Conservation (phyloP, 2,113 vertebrate genomes). For the Ia io region DNA sequence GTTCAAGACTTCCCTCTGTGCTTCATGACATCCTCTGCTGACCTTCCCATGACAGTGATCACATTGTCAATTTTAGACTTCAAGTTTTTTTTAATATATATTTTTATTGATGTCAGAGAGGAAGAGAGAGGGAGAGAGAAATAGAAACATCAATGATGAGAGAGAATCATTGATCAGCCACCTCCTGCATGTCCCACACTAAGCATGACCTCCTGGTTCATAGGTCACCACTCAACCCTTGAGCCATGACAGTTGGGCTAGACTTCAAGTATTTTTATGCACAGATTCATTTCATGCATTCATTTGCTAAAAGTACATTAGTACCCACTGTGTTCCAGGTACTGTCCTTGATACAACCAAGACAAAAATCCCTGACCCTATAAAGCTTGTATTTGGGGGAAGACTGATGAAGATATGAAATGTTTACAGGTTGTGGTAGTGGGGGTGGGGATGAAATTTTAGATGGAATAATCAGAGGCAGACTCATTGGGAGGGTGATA, state of each 20-base stretch:
- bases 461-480: neutral
- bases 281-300: neutral
- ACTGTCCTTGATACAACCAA: neutral
- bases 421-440: neutral
- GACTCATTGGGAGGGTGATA: neutral
- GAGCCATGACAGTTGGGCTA: too few relatives aligned
- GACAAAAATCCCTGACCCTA: neutral
- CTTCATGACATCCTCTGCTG: neutral
- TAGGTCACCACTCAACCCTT: too few relatives aligned
- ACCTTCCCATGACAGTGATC: neutral
- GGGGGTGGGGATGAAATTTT: neutral
- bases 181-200: too few relatives aligned
- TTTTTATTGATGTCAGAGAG: too few relatives aligned
- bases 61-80: neutral
- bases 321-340: accelerated
- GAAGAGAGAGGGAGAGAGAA: too few relatives aligned
- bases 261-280: neutral
- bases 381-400: neutral
- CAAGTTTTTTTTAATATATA: neutral
- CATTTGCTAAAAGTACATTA: neutral
- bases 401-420: neutral
- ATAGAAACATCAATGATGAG: too few relatives aligned
- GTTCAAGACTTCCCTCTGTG: too few relatives aligned
- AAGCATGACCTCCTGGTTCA: too few relatives aligned
- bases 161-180: too few relatives aligned